Conservation (phyloP, 2,797 vertebrate genomes). For the Enteromius treurensis region DNA sequence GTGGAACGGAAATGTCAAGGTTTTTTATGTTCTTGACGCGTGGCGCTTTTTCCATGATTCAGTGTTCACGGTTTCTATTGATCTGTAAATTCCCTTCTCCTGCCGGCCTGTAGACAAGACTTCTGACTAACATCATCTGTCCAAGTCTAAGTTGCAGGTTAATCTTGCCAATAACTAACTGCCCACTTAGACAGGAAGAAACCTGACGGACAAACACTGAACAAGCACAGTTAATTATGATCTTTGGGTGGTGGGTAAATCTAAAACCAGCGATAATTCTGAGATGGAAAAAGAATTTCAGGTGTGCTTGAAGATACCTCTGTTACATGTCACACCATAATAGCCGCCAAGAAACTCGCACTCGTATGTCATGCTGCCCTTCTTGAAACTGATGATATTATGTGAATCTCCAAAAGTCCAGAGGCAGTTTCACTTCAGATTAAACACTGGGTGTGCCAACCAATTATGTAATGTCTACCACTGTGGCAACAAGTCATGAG, state of each 20-base stretch:
- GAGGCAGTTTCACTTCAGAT: conserved; percentile 30
- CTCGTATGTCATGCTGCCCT: not conserved
- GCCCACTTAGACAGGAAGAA: not conserved
- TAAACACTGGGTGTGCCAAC: conserved; percentile 41
- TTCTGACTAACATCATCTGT: not conserved
- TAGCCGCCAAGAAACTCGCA: not conserved
- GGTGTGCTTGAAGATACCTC: not conserved
- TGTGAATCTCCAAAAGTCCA: not conserved
- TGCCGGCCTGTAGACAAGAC: not conserved
- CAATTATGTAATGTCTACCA: conserved; percentile 44
- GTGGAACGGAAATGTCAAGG: not conserved
- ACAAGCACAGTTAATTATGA: not conserved
- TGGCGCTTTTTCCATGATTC: not conserved
- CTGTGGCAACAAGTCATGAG: conserved; percentile 49
- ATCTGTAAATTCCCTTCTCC: conserved; percentile 8
- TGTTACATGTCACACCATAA: not conserved
- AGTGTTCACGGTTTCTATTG: not conserved
- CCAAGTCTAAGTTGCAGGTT: not conserved
- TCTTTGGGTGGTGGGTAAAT: not conserved
- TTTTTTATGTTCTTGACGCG: not conserved
- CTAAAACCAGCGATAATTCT: not conserved
- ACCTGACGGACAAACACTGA: not conserved
- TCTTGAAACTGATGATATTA: not conserved
- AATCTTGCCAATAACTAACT: not conserved
- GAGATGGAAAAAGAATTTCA: not conserved